phyloP scores from a whole-genome alignment of 2,113 vertebrate species.

The Grallaria varia region DNA sequence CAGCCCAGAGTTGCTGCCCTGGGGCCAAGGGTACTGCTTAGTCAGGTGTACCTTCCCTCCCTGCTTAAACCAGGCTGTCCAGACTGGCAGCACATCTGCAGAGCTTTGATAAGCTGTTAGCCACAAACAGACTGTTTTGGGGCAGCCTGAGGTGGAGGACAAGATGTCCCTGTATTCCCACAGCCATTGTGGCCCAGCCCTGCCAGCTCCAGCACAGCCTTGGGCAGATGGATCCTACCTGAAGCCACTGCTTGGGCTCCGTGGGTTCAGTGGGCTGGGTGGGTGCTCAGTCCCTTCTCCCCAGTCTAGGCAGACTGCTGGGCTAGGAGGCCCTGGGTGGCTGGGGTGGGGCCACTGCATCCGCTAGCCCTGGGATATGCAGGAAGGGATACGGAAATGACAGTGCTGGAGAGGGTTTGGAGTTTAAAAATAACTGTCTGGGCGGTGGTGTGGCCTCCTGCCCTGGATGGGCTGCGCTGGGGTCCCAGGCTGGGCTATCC shows the following conservation, averaged over 20 bases:
- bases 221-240: neutral
- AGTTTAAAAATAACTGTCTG: conserved; percentile 11
- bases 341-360: neutral
- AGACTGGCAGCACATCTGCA: neutral
- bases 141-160: neutral
- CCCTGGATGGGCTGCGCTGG: neutral
- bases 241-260: neutral
- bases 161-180: rapidly evolving
- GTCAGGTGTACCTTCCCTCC: neutral
- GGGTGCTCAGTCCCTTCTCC: neutral
- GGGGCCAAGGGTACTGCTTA: neutral
- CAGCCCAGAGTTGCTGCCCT: neutral
- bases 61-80: rapidly evolving
- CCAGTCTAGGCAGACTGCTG: neutral
- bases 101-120: neutral
- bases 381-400: neutral
- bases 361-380: neutral
- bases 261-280: neutral
- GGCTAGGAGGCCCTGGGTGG: neutral
- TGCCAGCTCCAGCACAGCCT: neutral
- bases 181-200: neutral
- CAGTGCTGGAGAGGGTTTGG: neutral
- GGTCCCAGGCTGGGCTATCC: neutral
- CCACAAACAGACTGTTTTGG: neutral
- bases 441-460: neutral